Percentiles rank a stretch among this genome's conserved stretches.
Conservation (phyloP, 2,113 vertebrate species). For the Octodon degus region DNA sequence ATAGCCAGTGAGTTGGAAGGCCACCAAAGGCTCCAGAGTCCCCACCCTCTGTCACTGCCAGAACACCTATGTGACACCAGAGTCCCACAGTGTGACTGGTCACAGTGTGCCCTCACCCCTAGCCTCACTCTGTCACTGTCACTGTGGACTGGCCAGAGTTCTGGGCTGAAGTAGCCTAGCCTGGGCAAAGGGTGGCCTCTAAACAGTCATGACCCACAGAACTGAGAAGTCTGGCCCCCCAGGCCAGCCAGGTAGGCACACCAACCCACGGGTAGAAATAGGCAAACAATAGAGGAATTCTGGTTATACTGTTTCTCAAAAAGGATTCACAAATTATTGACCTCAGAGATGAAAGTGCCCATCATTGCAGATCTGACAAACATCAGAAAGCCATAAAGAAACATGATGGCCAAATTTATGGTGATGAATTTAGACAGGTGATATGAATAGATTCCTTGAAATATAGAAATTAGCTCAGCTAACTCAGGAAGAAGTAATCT, state of each 20-base stretch:
- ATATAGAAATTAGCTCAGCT: background rate
- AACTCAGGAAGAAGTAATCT: background rate
- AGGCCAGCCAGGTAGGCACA: background rate
- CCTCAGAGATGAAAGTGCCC: background rate
- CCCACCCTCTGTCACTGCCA: background rate
- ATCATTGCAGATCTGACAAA: background rate
- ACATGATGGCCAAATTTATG: background rate
- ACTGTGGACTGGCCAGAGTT: accelerated
- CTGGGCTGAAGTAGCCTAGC: background rate
- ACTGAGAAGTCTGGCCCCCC: background rate
- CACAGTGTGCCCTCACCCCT: background rate
- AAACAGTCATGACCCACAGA: background rate
- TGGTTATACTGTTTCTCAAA: background rate
- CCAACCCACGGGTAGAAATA: background rate
- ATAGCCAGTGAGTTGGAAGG: too few relatives aligned
- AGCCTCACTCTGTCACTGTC: background rate
- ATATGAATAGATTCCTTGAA: background rate
- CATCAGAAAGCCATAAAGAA: background rate
- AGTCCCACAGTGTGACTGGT: too few relatives aligned
- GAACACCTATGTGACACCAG: background rate
- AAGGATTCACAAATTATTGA: background rate
- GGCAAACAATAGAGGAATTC: background rate
- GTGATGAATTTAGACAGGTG: background rate
- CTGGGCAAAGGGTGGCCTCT: background rate
- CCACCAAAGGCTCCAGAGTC: accelerated